Conservation (phyloP, 2,888 invertebrate species). For the Kryphioiulus occultus region DNA sequence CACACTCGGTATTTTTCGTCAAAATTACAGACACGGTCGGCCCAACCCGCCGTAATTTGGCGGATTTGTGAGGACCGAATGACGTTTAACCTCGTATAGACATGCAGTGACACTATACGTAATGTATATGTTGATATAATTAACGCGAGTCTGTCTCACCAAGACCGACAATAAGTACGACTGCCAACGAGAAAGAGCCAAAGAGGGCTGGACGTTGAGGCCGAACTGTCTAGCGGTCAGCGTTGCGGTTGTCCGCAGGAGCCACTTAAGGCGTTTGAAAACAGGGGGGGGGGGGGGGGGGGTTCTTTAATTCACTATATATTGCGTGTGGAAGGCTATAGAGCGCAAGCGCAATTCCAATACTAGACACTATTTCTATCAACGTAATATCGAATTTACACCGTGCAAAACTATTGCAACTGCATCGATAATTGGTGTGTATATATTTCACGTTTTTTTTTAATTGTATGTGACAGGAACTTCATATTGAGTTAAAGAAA, state of each 20-base stretch:
- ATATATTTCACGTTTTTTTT: too few species aligned
- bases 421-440: too few species aligned
- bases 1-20: neutral
- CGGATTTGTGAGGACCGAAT: neutral
- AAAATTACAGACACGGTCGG: neutral
- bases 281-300: neutral
- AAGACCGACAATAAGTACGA: neutral
- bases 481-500: too few species aligned
- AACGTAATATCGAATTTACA: too few species aligned
- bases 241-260: neutral
- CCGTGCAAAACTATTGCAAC: too few species aligned
- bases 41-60: neutral
- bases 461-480: too few species aligned
- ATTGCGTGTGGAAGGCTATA: too few species aligned
- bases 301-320: too few species aligned
- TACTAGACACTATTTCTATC: too few species aligned
- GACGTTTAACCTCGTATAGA: too few species aligned
- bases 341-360: too few species aligned
- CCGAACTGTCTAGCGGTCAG: neutral
- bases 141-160: neutral
- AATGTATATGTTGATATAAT: neutral
- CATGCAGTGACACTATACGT: neutral
- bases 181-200: neutral
- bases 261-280: neutral
- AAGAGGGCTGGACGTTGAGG: neutral